Conservation (phyloP, 2,113 vertebrate genomes). For the Scopus umbretta region DNA sequence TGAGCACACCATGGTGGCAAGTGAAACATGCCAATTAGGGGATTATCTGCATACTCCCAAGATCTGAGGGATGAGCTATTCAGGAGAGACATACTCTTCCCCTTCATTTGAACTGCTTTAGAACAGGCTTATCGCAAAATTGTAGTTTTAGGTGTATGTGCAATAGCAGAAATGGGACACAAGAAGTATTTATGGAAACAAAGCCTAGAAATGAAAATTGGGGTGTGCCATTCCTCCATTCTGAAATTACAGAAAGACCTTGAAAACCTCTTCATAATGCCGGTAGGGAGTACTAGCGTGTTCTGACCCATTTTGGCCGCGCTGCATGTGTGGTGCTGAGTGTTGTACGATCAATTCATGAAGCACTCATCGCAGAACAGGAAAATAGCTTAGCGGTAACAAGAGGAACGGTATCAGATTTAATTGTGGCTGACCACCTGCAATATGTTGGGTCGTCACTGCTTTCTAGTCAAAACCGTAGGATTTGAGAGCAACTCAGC, state of each 20-base stretch:
- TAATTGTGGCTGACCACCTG: neutral
- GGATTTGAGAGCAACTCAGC: neutral
- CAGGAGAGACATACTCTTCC: neutral
- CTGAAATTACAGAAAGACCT: neutral
- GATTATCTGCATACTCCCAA: neutral
- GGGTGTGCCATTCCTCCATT: neutral
- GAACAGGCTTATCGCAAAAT: neutral
- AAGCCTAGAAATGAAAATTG: neutral
- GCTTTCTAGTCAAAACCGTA: neutral
- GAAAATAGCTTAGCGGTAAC: neutral
- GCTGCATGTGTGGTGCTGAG: neutral
- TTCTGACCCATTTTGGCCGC: neutral
- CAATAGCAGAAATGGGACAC: neutral
- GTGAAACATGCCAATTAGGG: neutral
- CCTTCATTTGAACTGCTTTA: neutral
- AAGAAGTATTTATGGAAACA: neutral
- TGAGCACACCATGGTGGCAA: neutral
- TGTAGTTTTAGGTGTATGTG: fast-evolving
- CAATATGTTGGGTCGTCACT: neutral
- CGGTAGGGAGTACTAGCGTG: neutral
- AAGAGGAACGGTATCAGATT: neutral
- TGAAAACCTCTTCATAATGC: neutral
- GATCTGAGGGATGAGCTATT: neutral
- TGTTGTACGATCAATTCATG: fast-evolving
- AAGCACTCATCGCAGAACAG: neutral